A percentile compares a stretch with the other conserved stretches of the same genome.
These are phyloP conservation scores for Apteryx owenii DNA, from an alignment of 2,113 vertebrate genomes.

Conservation along the genomic window DNA sequence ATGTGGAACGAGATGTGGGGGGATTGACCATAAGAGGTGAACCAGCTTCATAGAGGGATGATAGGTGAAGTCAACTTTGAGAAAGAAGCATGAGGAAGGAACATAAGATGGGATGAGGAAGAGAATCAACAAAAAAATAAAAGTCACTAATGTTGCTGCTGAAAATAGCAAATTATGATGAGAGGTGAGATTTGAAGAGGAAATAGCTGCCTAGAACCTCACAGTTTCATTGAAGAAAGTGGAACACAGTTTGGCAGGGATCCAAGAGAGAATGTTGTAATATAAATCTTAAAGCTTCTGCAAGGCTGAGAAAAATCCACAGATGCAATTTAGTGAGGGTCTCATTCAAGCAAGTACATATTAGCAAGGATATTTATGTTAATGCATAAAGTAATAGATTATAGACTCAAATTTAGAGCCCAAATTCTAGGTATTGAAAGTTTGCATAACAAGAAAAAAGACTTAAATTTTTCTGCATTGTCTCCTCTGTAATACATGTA, in stretches of 20 bases:
- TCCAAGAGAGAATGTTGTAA: constrained; percentile 11
- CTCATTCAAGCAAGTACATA: constrained; percentile 2
- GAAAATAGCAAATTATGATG: background rate
- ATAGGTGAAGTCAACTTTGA: background rate
- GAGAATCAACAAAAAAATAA: background rate
- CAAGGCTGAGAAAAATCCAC: constrained; percentile 48
- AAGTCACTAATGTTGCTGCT: background rate
- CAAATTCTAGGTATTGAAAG: background rate
- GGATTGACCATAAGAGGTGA: background rate
- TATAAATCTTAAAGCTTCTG: constrained; percentile 17
- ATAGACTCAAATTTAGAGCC: background rate
- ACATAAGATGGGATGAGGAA: background rate
- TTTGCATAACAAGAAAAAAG: background rate
- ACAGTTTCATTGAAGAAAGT: too few species aligned
- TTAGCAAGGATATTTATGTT: constrained; percentile 20
- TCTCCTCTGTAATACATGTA: background rate
- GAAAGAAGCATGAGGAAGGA: background rate
- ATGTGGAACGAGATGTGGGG: background rate
- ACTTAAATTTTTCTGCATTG: background rate
- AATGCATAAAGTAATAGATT: background rate
- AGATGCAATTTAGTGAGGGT: background rate
- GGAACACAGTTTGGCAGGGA: too few species aligned
- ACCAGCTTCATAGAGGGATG: background rate
- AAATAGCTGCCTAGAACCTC: too few species aligned
- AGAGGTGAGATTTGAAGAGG: too few species aligned